Conservation (phyloP, 1,140 invertebrate species). For the Orius insidiosus region DNA sequence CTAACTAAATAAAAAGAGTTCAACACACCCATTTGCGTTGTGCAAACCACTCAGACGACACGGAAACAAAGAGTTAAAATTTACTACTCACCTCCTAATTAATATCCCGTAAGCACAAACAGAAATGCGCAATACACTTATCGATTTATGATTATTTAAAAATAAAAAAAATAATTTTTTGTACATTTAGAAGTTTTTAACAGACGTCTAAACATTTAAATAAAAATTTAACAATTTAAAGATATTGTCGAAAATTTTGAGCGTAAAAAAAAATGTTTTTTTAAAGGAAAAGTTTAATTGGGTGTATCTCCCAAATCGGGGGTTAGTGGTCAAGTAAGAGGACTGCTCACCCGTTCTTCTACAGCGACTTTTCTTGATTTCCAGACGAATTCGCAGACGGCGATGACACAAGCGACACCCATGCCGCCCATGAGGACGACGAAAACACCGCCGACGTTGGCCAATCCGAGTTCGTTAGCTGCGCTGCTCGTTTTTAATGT, state of each 20-base stretch:
- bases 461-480: conserved; percentile 69
- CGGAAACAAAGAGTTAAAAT: neutral
- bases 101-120: conserved; percentile 17
- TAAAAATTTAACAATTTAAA: too few relatives aligned
- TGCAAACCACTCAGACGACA: too few relatives aligned
- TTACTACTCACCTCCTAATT: conserved; percentile 18
- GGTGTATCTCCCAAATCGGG: conserved; percentile 20
- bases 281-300: conserved; percentile 7
- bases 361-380: conserved; percentile 80
- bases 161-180: too few relatives aligned
- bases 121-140: conserved; percentile 18
- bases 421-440: conserved; percentile 83
- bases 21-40: neutral
- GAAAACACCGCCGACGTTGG: conserved; percentile 89
- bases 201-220: neutral
- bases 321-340: conserved; percentile 22
- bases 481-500: conserved; percentile 66
- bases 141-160: conserved; percentile 3
- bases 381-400: conserved; percentile 84
- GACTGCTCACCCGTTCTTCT: conserved; percentile 53
- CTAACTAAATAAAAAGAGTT: neutral
- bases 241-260: too few relatives aligned
- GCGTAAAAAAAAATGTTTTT: too few relatives aligned
- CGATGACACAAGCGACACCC: conserved; percentile 72
- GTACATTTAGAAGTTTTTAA: neutral